These are phyloP conservation scores for Alsophila aescularia DNA, from an alignment of 2,888 invertebrate genomes.

Conservation along the genomic window DNA sequence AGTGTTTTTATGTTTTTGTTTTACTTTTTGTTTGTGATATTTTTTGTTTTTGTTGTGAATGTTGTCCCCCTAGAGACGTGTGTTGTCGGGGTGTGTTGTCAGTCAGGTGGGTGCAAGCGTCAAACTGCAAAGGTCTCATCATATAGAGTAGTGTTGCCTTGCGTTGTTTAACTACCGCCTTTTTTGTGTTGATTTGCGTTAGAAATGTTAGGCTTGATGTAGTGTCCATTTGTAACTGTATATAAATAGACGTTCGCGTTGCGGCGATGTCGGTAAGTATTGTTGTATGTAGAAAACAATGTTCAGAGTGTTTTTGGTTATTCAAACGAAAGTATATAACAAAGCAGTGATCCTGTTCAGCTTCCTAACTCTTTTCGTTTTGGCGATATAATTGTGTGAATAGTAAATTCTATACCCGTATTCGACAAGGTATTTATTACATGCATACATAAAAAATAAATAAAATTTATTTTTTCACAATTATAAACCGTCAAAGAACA, in stretches of 20 bases:
- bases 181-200: slow-evolving; percentile 78
- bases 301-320: slow-evolving; percentile 45
- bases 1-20: slow-evolving; percentile 63
- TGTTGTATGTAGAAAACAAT: slow-evolving; percentile 54
- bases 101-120: slow-evolving; percentile 74
- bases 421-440: background rate
- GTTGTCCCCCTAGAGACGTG: slow-evolving; percentile 68
- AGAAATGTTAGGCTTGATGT: slow-evolving; percentile 78
- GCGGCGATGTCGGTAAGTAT: slow-evolving; percentile 69
- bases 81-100: slow-evolving; percentile 67
- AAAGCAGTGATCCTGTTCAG: slow-evolving; percentile 63
- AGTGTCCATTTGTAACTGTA: slow-evolving; percentile 65
- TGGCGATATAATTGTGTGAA: slow-evolving; percentile 69
- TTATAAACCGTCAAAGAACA: slow-evolving; percentile 51
- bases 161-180: slow-evolving; percentile 71
- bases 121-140: slow-evolving; percentile 59
- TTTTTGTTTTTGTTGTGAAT: slow-evolving; percentile 68
- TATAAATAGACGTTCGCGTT: slow-evolving; percentile 56
- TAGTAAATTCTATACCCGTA: slow-evolving; percentile 36
- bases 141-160: slow-evolving; percentile 62
- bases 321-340: slow-evolving; percentile 47
- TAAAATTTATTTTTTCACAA: slow-evolving; percentile 58
- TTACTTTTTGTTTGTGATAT: slow-evolving; percentile 50
- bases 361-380: slow-evolving; percentile 59
- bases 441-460: background rate